phyloP scores from a whole-genome alignment of 1,140 invertebrate species.

The Lepidurus couesii region DNA sequence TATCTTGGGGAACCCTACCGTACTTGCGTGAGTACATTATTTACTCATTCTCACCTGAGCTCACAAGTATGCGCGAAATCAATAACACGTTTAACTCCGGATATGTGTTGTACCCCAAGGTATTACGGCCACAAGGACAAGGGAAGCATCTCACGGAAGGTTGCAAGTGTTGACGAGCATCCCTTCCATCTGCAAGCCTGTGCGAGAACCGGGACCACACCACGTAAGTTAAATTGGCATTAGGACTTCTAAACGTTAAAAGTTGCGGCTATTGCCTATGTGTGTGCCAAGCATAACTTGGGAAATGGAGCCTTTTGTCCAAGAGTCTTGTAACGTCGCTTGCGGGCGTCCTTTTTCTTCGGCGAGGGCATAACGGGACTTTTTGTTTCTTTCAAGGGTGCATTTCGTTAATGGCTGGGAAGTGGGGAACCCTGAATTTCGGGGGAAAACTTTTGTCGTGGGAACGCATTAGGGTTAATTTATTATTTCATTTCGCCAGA shows the following conservation, averaged over 20 bases:
- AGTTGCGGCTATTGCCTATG: neutral
- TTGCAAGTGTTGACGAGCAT: neutral
- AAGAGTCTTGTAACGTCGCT: neutral
- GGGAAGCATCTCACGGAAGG: neutral
- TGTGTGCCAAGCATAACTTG: too few species aligned
- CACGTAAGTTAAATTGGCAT: neutral
- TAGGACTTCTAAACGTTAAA: neutral
- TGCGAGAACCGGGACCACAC: neutral
- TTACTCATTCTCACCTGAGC: slow-evolving; percentile 9
- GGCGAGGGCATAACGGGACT: slow-evolving; percentile 1
- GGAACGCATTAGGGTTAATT: neutral
- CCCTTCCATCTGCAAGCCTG: neutral
- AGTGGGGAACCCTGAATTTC: neutral
- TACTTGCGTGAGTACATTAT: slow-evolving; percentile 14
- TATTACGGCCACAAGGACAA: neutral
- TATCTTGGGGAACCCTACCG: neutral
- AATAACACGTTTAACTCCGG: neutral
- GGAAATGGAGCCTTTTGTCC: neutral
- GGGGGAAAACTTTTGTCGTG: neutral
- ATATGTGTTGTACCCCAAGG: neutral
- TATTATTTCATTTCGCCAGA: neutral
- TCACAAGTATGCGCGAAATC: neutral
- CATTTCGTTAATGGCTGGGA: neutral
- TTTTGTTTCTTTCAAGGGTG: slow-evolving; percentile 5
- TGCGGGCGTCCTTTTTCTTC: neutral